These are phyloP conservation scores for Lutraria lutraria DNA, from an alignment of 2,888 invertebrate species.

Conservation along the genomic window DNA sequence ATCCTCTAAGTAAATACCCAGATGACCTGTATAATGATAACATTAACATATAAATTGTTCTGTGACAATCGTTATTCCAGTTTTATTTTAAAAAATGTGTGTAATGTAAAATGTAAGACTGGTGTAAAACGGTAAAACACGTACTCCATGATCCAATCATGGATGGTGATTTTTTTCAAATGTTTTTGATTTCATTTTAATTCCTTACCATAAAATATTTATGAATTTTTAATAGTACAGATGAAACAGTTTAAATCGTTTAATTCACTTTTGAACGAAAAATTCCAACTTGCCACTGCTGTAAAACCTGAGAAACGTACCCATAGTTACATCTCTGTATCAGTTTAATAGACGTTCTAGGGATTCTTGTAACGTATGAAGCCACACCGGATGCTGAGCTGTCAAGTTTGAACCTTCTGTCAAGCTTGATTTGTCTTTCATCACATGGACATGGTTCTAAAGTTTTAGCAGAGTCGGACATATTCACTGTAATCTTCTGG, in stretches of 20 bases:
- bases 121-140: not conserved
- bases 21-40: not conserved
- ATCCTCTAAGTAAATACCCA: constrained; percentile 49
- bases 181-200: not conserved
- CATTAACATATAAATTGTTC: not conserved
- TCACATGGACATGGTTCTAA: constrained; percentile 54
- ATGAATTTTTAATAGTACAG: no score
- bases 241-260: no score
- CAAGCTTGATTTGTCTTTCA: constrained; percentile 43
- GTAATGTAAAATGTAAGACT: not conserved
- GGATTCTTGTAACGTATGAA: constrained; percentile 34
- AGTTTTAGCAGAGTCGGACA: not conserved
- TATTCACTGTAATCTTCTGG: not conserved
- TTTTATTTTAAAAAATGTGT: not conserved
- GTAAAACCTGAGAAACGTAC: constrained; percentile 17
- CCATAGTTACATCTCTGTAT: constrained; percentile 52
- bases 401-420: constrained; percentile 46
- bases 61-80: not conserved
- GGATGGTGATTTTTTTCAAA: not conserved
- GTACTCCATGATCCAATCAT: not conserved
- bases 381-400: not conserved
- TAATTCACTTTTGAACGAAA: no score
- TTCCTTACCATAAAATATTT: no score
- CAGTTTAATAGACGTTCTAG: not conserved
- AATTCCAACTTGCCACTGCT: no score